Conservation (phyloP, 2,888 invertebrate species). For the Calameuta filiformis region DNA sequence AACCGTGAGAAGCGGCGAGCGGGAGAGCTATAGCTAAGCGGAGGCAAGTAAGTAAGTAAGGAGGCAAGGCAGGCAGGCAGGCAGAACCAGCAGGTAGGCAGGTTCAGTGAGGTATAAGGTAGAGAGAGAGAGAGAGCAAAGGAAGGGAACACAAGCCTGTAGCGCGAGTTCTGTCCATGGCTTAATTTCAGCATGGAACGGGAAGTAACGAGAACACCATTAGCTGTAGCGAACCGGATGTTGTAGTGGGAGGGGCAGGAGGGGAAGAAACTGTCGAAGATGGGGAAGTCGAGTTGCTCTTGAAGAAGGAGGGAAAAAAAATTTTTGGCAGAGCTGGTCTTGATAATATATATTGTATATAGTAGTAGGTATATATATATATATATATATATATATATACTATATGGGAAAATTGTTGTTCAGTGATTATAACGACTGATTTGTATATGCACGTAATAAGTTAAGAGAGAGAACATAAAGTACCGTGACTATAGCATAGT, state of each 20-base stretch:
- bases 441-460: too few species aligned
- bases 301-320: background rate
- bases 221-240: background rate
- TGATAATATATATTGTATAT: too few species aligned
- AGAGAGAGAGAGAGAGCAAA: background rate
- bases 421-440: background rate
- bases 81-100: background rate
- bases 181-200: background rate
- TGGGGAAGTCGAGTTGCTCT: background rate
- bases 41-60: constrained; percentile 35
- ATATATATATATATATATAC: too few species aligned
- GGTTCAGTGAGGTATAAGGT: background rate
- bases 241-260: background rate
- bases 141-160: background rate
- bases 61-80: background rate
- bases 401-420: background rate
- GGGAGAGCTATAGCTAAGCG: background rate
- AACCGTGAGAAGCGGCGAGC: constrained; percentile 14
- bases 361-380: too few species aligned
- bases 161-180: background rate
- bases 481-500: background rate
- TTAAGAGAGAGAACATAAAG: background rate
- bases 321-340: background rate
- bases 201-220: background rate
- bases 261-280: background rate